Percentiles rank a stretch among this genome's conserved stretches.
phyloP scores from a whole-genome alignment of 2,113 vertebrate species.

The Pavo muticus region DNA sequence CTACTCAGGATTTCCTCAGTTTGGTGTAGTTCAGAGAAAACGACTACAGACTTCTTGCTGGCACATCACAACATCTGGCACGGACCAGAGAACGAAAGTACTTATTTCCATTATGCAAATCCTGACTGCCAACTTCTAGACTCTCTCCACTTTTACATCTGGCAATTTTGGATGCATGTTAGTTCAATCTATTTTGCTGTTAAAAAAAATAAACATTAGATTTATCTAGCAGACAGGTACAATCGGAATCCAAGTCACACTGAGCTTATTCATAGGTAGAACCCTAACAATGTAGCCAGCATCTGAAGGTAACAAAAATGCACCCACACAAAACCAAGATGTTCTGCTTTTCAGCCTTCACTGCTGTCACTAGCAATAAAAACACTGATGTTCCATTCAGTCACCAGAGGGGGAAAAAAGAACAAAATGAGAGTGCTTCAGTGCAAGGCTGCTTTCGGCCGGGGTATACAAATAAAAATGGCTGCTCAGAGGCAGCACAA shows the following conservation, averaged over 20 bases:
- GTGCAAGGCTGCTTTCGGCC: neutral
- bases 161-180: neutral
- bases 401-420: neutral
- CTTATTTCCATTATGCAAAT: neutral
- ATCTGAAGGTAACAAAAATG: neutral
- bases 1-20: neutral
- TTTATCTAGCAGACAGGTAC: neutral
- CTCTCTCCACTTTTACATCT: neutral
- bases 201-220: fast-evolving
- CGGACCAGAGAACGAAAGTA: neutral
- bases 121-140: slow-evolving; percentile 5
- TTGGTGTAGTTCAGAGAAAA: neutral
- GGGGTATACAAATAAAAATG: neutral
- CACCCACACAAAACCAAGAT: neutral
- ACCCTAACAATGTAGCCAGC: neutral
- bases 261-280: neutral
- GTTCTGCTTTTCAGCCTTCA: neutral
- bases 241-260: fast-evolving
- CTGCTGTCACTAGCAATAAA: neutral
- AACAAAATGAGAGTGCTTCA: neutral
- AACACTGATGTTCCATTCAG: neutral
- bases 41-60: neutral
- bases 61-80: neutral
- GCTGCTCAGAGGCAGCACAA: neutral
- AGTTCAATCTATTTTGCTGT: neutral